These are phyloP conservation scores for Deilephila elpenor DNA, from an alignment of 2,888 invertebrate species.

Conservation along the genomic window DNA sequence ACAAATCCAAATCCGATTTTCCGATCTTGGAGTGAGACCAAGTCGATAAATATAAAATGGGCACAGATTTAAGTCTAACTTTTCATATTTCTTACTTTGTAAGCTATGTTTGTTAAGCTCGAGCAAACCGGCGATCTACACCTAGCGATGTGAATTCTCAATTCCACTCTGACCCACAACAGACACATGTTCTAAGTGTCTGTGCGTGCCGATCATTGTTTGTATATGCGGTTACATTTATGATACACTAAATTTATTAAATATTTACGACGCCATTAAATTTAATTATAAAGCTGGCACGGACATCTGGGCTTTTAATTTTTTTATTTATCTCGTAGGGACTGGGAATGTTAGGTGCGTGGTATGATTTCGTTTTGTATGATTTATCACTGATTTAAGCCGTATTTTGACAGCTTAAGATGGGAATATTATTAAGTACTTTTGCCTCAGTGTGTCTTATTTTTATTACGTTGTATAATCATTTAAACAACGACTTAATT, in stretches of 20 bases:
- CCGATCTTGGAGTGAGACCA: no score
- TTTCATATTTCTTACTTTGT: no score
- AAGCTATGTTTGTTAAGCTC: not conserved
- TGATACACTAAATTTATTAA: constrained; percentile 25
- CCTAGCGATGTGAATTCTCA: not conserved
- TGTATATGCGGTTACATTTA: constrained; percentile 27
- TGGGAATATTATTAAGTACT: not conserved
- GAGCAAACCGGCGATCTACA: not conserved
- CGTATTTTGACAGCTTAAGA: constrained; percentile 9
- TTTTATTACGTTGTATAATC: no score
- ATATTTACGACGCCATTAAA: constrained; percentile 31
- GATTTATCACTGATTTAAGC: constrained; percentile 1
- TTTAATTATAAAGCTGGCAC: constrained; percentile 28
- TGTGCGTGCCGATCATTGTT: constrained; percentile 27
- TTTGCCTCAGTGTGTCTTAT: no score
- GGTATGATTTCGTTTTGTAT: constrained; percentile 14
- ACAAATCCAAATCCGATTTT: no score
- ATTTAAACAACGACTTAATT: not conserved
- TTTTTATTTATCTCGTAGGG: constrained; percentile 13
- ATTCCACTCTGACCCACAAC: not conserved
- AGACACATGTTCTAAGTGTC: constrained; percentile 15
- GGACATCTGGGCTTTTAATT: constrained; percentile 25
- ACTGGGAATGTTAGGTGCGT: constrained; percentile 11
- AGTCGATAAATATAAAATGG: no score
- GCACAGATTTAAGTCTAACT: no score